A percentile compares a stretch with the other conserved stretches of the same genome.
These are phyloP conservation scores for Anthopleura xanthogrammica DNA, from an alignment of 92 coral and sea anemone genomes.

Conservation along the genomic window DNA sequence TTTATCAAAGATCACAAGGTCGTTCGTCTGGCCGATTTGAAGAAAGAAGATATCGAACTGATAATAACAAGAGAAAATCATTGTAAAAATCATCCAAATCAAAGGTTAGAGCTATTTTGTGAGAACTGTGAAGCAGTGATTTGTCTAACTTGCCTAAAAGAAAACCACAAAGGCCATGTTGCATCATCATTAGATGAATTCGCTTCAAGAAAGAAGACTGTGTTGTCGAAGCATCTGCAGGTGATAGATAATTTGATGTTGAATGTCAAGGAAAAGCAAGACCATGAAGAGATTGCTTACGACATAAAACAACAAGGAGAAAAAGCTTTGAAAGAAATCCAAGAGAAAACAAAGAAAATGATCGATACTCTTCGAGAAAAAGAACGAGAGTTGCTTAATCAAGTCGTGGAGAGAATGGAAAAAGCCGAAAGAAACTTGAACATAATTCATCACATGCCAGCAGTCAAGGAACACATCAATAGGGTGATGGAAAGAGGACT, in stretches of 20 bases:
- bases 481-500: not conserved
- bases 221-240: not conserved
- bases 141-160: not conserved
- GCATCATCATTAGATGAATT: not conserved
- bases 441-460: not conserved
- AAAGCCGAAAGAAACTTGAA: not conserved
- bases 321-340: not conserved
- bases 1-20: not conserved
- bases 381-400: not conserved
- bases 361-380: not conserved
- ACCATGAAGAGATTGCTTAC: not conserved
- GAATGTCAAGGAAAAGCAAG: not conserved
- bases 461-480: conserved; percentile 1
- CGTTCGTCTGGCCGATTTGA: not conserved
- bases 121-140: not conserved
- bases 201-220: not conserved
- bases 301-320: not conserved
- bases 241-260: not conserved
- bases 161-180: not conserved
- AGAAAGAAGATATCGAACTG: not conserved
- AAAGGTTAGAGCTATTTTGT: conserved; percentile 3
- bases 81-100: not conserved
- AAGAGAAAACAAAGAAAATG: not conserved
- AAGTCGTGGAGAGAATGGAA: not conserved
- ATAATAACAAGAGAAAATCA: not conserved